Conservation (phyloP, 2,888 invertebrate genomes). For the Urechis unicinctus region DNA sequence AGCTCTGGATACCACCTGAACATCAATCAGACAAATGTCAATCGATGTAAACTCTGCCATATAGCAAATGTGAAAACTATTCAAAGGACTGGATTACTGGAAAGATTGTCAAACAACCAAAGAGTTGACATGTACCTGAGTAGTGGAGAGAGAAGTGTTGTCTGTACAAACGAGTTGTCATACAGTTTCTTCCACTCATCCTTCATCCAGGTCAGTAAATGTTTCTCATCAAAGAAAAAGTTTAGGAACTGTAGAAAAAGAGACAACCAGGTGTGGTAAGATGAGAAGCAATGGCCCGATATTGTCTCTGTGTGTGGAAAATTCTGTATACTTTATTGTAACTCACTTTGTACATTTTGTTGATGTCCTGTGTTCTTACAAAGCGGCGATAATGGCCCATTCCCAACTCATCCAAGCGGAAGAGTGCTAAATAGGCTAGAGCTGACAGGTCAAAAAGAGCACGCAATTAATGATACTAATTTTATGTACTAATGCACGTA, state of each 20-base stretch:
- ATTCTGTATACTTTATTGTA: neutral
- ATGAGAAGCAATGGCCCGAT: no score
- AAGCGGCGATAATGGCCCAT: constrained; percentile 40
- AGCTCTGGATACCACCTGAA: constrained; percentile 41
- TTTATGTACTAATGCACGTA: no score
- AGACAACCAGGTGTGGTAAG: no score
- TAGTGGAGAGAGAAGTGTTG: constrained; percentile 35
- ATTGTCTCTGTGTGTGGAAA: neutral
- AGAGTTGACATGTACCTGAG: no score
- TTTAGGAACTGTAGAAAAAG: constrained; percentile 37
- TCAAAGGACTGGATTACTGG: no score
- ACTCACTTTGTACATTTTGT: constrained; percentile 42
- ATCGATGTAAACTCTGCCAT: no score
- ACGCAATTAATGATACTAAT: constrained; percentile 1
- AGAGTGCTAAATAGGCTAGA: constrained; percentile 39
- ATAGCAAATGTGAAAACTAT: no score
- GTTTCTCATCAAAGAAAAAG: constrained; percentile 41
- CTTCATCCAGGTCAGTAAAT: constrained; percentile 43
- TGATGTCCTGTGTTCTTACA: constrained; percentile 36
- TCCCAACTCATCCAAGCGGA: constrained; percentile 45
- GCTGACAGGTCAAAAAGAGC: constrained; percentile 30
- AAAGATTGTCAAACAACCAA: no score
- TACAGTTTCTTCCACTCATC: constrained; percentile 45
- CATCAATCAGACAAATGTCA: neutral
- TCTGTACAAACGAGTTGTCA: constrained; percentile 43